A percentile compares a stretch with the other conserved stretches of the same genome.
phyloP scores from a whole-genome alignment of 2,888 invertebrate genomes.

The Tetropium fuscum region DNA sequence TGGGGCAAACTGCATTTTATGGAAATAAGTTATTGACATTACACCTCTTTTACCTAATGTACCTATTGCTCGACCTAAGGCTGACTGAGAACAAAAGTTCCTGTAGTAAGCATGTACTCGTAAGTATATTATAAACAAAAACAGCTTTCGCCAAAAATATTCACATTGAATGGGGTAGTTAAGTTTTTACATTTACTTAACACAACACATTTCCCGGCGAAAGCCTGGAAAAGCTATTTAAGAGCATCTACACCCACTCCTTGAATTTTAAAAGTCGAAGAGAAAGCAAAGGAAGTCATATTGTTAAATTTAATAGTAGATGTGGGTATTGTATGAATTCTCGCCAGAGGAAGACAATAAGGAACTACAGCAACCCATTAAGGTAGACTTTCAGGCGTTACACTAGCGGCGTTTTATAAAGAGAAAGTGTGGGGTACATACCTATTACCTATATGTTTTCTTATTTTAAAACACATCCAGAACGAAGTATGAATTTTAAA shows the following conservation, averaged over 20 bases:
- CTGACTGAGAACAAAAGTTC: too few relatives aligned
- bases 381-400: conserved; percentile 3
- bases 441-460: too few relatives aligned
- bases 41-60: too few relatives aligned
- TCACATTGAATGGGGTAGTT: conserved; percentile 3
- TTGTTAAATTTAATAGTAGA: conserved; percentile 24
- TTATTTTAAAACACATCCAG: too few relatives aligned
- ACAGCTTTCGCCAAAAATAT: conserved; percentile 3
- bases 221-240: conserved; percentile 11
- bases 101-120: too few relatives aligned
- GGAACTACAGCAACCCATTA: conserved; percentile 19
- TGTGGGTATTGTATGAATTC: conserved; percentile 14
- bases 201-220: conserved; percentile 8
- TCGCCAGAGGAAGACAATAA: conserved; percentile 7
- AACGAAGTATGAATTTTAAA: too few relatives aligned
- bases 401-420: neutral
- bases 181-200: conserved; percentile 6
- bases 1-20: too few relatives aligned
- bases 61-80: too few relatives aligned
- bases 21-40: too few relatives aligned
- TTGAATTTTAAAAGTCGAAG: conserved; percentile 8
- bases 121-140: conserved; percentile 12
- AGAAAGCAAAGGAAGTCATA: conserved; percentile 20
- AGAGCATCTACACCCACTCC: conserved; percentile 10
- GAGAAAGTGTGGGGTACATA: too few relatives aligned